Base-by-base conservation (phyloP, 2,797 vertebrate genomes). In the Rhabdomys pumilio region DNA sequence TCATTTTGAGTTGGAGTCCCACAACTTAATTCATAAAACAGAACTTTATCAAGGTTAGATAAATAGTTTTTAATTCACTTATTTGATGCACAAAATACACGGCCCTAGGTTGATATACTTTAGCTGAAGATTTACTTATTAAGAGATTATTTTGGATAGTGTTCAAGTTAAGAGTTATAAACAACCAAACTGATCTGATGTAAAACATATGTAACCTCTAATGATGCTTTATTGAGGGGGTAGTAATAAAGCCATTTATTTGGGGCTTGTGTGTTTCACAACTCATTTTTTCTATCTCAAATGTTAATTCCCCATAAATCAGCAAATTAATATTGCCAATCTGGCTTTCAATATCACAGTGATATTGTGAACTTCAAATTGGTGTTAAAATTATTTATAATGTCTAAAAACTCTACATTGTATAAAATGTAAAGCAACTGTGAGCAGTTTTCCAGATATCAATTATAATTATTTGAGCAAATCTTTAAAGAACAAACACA, bases 391-490 rank as follows among this genome's bases (percentile, higher is more conserved):
- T 2, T 31, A 29, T 83, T 83, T 53, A 41, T 79, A 92, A 65
- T 12, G 20, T 90, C 47, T 44, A 84, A 96, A 82, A 94, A 4
- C 15, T 83, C 67, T 72, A 17, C 72, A n/a, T 75, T 85, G 29
- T 88, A 90, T 11, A 84, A 90, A 96, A 93, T 61, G 44, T 87
- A 88, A 96, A 34, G 9, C 14, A 65, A 83, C 29, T 84, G 9
- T 88, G 47, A 88, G 34, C n/a, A 84, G 53, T 90, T 97, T 94
- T 80, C 24, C 73, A 96, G 81, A 96, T 59, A 61, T 69, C 83
- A 89, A 95, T 93, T 95, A 89, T 92, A 85, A 90, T 94, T 91
- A 94, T 65, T 92, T 86, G 88, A 44, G 34, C 10, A 81, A 57
- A 79, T 79, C 92, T 92, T 96, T 94, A 87, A 81, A 76, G 88